These are phyloP conservation scores for Napeogenes inachia DNA, from an alignment of 2,888 invertebrate genomes.

Conservation along the genomic window DNA sequence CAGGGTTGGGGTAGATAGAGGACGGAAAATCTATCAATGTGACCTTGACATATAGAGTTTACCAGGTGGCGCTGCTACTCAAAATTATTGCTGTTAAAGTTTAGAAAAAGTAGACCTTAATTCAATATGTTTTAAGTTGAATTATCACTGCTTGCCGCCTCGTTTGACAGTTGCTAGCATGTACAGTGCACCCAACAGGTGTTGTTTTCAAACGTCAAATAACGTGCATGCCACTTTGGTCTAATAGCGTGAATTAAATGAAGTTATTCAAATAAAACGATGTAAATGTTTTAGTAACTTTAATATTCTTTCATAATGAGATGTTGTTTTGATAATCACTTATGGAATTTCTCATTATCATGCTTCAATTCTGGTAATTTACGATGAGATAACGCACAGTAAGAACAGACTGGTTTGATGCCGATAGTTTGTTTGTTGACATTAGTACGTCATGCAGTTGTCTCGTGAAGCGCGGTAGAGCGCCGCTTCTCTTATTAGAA, in stretches of 20 bases:
- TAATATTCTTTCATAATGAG: not conserved
- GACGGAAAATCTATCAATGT: constrained; percentile 22
- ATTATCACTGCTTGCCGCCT: constrained; percentile 3
- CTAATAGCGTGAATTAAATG: constrained; percentile 7
- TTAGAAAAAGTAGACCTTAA: constrained; percentile 12
- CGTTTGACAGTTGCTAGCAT: constrained; percentile 30
- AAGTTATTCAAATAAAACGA: constrained; percentile 3
- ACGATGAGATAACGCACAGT: constrained; percentile 23
- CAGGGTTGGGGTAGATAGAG: not conserved
- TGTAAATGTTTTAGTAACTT: not conserved
- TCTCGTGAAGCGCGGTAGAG: constrained; percentile 58
- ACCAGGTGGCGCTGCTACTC: constrained; percentile 33
- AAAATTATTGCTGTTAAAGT: constrained; percentile 6
- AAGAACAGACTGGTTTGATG: constrained; percentile 29
- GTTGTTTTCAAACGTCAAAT: constrained; percentile 24
- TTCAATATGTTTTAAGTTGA: not conserved
- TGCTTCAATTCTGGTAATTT: constrained; percentile 4
- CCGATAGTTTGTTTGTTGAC: constrained; percentile 46
- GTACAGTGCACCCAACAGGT: constrained; percentile 36
- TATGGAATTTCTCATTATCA: not conserved
- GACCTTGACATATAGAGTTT: constrained; percentile 29
- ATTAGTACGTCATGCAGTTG: constrained; percentile 58
- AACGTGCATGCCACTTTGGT: constrained; percentile 25
- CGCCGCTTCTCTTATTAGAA: constrained; percentile 53
- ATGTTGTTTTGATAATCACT: not conserved